These are phyloP conservation scores for Mormyrops attenuatus DNA, from an alignment of 2,797 vertebrate species.

Conservation along the genomic window DNA sequence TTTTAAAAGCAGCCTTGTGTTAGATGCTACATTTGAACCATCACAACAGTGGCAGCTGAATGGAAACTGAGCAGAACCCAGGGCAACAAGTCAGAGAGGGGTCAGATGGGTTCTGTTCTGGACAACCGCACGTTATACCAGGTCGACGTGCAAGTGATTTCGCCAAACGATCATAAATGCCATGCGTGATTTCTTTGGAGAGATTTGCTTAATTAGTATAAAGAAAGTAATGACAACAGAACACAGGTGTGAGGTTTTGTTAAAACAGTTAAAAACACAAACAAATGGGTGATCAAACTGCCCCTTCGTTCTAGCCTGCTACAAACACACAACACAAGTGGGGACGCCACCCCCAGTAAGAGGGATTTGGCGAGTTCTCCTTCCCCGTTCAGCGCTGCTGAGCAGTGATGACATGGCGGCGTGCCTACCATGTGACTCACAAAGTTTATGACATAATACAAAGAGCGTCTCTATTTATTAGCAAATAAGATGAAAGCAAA, in stretches of 20 bases:
- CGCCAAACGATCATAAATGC: neutral
- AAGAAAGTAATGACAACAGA: neutral
- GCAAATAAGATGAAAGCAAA: neutral
- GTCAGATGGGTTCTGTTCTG: neutral
- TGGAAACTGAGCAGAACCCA: neutral
- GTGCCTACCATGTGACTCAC: neutral
- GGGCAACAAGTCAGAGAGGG: neutral
- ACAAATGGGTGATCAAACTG: neutral
- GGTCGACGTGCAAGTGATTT: neutral
- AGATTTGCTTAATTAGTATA: neutral
- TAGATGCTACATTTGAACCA: neutral
- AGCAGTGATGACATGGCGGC: conserved; percentile 18
- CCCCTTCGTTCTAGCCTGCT: neutral
- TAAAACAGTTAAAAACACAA: conserved; percentile 2
- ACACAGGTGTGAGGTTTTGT: neutral
- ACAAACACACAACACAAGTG: neutral
- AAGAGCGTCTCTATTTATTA: neutral
- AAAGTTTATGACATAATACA: neutral
- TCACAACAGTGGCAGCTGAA: neutral
- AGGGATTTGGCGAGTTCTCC: neutral
- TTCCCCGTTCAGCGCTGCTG: neutral
- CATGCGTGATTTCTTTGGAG: neutral
- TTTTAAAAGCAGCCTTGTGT: neutral
- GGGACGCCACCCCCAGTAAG: neutral
- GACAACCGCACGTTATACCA: neutral